These are phyloP conservation scores for Caprella mutica DNA, from an alignment of 2,888 invertebrate species.

Conservation along the genomic window DNA sequence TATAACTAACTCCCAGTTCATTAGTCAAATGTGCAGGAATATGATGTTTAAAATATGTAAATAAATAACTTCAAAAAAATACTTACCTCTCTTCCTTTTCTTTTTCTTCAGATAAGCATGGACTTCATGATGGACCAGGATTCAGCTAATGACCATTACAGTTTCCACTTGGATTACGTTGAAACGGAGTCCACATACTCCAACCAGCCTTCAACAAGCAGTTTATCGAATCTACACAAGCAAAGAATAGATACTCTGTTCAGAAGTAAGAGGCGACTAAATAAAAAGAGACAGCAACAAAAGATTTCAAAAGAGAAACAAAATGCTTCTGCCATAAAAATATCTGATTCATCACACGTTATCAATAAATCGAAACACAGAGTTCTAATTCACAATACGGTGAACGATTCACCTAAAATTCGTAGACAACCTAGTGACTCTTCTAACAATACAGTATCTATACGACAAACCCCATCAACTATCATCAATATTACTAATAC, in stretches of 20 bases:
- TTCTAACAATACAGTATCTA: neutral
- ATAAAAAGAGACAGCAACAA: neutral
- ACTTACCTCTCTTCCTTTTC: too few species aligned
- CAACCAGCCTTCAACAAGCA: too few species aligned
- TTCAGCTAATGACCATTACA: conserved; percentile 29
- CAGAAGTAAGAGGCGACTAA: conserved; percentile 17
- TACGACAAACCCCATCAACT: neutral
- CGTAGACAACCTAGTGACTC: neutral
- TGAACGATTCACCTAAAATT: neutral
- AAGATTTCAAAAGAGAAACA: too few species aligned
- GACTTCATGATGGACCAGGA: conserved; percentile 14
- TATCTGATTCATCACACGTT: neutral
- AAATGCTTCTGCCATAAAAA: neutral
- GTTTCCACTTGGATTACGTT: conserved; percentile 26
- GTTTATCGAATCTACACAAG: conserved; percentile 52
- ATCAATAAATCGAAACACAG: too few species aligned
- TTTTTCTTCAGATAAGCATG: too few species aligned
- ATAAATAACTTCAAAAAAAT: too few species aligned
- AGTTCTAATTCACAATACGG: neutral
- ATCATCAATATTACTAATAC: neutral
- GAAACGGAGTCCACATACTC: conserved; percentile 37
- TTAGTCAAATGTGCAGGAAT: too few species aligned
- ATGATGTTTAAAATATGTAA: too few species aligned
- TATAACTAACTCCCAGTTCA: too few species aligned
- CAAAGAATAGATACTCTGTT: conserved; percentile 78